Conservation (phyloP, 1,140 invertebrate genomes). For the Drosophila sproati region DNA sequence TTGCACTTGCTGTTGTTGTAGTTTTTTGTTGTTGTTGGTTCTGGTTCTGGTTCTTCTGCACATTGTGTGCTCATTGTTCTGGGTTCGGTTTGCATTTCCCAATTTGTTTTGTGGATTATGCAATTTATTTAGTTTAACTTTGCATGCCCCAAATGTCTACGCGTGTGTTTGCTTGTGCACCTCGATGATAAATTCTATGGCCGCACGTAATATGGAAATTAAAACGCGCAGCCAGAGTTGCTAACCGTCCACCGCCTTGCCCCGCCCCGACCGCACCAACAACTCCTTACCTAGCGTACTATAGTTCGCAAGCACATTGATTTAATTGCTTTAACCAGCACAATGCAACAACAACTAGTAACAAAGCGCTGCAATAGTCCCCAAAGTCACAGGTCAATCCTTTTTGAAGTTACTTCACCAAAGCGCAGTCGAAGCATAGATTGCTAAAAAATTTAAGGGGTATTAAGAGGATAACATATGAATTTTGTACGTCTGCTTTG, state of each 20-base stretch:
- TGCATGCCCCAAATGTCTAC: conserved; percentile 32
- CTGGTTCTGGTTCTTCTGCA: conserved; percentile 22
- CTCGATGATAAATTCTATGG: conserved; percentile 64
- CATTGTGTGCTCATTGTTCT: conserved; percentile 54
- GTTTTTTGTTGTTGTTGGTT: conserved; percentile 11
- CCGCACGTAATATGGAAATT: conserved; percentile 75
- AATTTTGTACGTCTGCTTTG: too few species aligned
- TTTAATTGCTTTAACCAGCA: conserved; percentile 54
- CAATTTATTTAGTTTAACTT: conserved; percentile 69
- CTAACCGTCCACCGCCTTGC: neutral
- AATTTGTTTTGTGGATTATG: conserved; percentile 68
- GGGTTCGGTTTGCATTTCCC: conserved; percentile 58
- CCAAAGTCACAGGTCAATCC: conserved; percentile 33
- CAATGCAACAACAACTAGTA: conserved; percentile 15
- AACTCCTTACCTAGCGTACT: neutral
- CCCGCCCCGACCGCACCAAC: neutral
- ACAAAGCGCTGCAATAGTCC: conserved; percentile 17
- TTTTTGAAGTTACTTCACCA: conserved; percentile 1
- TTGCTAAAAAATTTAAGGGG: neutral
- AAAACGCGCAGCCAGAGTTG: conserved; percentile 36
- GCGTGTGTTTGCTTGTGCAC: conserved; percentile 18
- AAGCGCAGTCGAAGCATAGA: conserved; percentile 4
- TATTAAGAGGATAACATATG: too few species aligned
- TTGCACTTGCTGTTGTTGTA: conserved; percentile 3
- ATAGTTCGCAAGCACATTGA: conserved; percentile 25